Percentiles rank a stretch among this genome's conserved stretches.
phyloP scores from a whole-genome alignment of 2,797 vertebrate genomes.

The Artibeus lituratus region DNA sequence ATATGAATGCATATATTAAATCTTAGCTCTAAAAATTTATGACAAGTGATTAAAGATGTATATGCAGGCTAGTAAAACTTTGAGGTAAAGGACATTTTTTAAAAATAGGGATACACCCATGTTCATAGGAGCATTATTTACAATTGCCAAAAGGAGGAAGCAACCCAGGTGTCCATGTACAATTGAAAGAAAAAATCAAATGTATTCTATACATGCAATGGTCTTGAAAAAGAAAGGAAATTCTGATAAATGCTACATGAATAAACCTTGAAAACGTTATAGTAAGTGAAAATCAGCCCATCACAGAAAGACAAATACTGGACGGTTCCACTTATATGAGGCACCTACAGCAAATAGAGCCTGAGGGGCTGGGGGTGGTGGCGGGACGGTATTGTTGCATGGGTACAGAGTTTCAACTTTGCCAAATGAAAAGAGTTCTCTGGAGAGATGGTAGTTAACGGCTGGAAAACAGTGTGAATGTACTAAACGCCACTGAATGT shows the following conservation, averaged over 20 bases:
- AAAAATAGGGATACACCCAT: background rate
- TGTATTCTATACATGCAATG: background rate
- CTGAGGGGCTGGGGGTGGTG: rapidly evolving
- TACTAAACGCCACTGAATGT: background rate
- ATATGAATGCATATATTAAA: constrained; percentile 21
- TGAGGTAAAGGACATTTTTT: background rate
- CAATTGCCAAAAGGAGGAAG: background rate
- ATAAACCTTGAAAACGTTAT: background rate
- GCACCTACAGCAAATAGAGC: background rate
- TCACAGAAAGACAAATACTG: background rate
- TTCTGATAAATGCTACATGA: background rate
- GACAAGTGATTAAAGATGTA: background rate
- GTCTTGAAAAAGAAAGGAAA: constrained; percentile 36
- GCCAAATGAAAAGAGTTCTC: background rate
- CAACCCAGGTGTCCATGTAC: background rate
- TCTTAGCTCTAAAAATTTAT: constrained; percentile 37
- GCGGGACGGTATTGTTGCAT: background rate
- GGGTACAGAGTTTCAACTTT: background rate
- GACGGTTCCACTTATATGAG: background rate
- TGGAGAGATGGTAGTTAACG: background rate
- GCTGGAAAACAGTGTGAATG: background rate
- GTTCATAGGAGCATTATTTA: background rate
- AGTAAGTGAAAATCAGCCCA: background rate
- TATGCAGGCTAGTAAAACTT: background rate
- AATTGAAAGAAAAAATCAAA: background rate